These are phyloP conservation scores for Ridgeia piscesae DNA, from an alignment of 1,140 invertebrate species.

Conservation along the genomic window DNA sequence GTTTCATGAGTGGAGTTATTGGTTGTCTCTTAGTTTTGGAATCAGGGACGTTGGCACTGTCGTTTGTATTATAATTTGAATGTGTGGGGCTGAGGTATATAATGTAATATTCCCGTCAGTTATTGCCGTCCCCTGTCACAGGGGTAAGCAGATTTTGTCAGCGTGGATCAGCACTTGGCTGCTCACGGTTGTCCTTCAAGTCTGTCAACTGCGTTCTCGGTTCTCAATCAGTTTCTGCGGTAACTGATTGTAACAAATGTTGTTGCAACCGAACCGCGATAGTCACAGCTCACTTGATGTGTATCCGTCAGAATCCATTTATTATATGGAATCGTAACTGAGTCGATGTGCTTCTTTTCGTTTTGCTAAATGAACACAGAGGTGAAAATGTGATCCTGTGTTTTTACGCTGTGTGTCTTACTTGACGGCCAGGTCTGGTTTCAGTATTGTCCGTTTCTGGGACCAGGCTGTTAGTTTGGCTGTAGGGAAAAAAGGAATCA, in stretches of 20 bases:
- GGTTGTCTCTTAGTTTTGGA: background rate
- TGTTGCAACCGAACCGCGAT: background rate
- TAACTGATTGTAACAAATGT: conserved; percentile 1
- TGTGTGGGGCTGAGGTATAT: background rate
- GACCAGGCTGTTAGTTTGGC: no score
- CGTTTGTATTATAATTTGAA: background rate
- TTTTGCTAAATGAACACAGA: background rate
- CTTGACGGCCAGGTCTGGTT: no score
- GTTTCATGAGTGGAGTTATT: background rate
- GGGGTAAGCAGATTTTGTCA: background rate
- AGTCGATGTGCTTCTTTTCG: background rate
- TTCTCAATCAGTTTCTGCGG: background rate
- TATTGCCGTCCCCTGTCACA: background rate
- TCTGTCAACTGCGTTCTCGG: background rate
- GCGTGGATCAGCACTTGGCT: background rate
- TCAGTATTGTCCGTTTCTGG: background rate
- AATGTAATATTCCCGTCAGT: background rate
- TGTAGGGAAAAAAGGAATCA: no score
- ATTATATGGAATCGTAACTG: background rate
- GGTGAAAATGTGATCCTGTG: background rate
- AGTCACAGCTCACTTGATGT: background rate
- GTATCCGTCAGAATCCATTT: background rate
- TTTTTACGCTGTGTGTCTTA: background rate
- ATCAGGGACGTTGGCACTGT: background rate
- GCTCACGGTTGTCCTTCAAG: background rate